Percentiles rank a stretch among this genome's conserved stretches.
Conservation (phyloP, 2,113 vertebrate species). For the Tychaedon coryphoeus region DNA sequence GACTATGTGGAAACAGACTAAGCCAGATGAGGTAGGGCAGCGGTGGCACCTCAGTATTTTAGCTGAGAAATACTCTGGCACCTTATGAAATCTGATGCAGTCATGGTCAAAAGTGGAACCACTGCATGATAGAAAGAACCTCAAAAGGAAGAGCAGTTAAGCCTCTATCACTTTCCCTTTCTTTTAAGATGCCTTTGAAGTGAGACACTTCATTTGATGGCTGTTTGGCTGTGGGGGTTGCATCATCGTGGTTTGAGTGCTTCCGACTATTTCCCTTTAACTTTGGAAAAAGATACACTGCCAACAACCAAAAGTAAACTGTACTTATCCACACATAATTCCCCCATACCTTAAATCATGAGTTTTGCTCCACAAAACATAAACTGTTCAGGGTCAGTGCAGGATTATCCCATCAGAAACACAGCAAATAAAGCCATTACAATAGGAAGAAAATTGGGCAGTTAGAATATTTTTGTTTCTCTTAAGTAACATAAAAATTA, state of each 20-base stretch:
- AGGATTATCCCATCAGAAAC: not conserved
- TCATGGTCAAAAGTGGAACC: not conserved
- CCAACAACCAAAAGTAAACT: constrained; percentile 20
- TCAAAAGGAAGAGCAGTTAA: not conserved
- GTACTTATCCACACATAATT: constrained; percentile 6
- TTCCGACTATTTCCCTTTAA: not conserved
- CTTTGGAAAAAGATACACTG: not conserved
- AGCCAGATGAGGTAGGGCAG: not conserved
- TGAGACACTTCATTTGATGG: not conserved
- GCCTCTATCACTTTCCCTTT: not conserved
- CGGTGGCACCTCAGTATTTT: not conserved
- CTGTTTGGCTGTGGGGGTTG: not conserved
- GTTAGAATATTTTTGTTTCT: not conserved
- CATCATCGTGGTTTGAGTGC: not conserved
- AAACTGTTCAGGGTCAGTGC: not conserved
- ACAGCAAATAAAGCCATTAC: not conserved
- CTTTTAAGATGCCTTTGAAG: not conserved
- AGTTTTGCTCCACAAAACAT: constrained; percentile 11
- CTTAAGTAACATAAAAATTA: not conserved
- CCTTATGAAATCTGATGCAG: not conserved
- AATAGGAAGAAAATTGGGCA: not conserved
- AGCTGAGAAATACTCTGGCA: not conserved
- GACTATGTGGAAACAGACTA: not conserved
- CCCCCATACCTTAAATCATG: not conserved
- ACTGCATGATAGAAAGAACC: not conserved